Evolutionary conservation across 2,797 vertebrate genomes (phyloP).

Genomic region (Octomys mimax): DNA sequence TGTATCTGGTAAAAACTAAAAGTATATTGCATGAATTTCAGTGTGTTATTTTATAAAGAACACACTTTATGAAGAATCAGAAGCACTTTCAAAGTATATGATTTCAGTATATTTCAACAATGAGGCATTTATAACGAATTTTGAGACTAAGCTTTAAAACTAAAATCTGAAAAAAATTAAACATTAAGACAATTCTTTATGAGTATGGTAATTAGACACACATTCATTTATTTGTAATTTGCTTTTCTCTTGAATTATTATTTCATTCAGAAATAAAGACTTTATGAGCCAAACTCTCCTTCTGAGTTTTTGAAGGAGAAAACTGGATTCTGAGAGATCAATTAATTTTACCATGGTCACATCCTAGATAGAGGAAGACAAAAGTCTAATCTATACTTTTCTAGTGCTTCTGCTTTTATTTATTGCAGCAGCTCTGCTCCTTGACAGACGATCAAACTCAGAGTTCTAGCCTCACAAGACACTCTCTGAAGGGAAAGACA

Average conservation of each 20-base stretch:
- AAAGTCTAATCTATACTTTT: neutral
- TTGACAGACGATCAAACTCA: neutral
- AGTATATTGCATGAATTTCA: neutral
- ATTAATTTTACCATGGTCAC: neutral
- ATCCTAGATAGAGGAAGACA: neutral
- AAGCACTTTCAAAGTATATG: neutral
- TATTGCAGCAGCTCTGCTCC: neutral
- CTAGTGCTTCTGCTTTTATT: neutral
- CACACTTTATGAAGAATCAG: neutral
- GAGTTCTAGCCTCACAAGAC: neutral
- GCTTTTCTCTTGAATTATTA: neutral
- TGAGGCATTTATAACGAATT: neutral
- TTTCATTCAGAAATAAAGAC: constrained; percentile 16
- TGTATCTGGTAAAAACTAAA: constrained; percentile 19
- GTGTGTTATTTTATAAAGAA: neutral
- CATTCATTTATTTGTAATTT: neutral
- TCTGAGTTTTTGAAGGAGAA: constrained; percentile 26
- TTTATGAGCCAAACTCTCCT: neutral
- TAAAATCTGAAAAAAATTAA: constrained; percentile 32
- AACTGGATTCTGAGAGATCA: constrained; percentile 22
- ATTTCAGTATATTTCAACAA: neutral
- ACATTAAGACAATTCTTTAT: neutral
- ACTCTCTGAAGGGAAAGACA: neutral
- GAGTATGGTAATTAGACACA: neutral
- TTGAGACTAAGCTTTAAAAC: neutral